Conservation (phyloP, 1,140 invertebrate species). For the Micrasema minimum region DNA sequence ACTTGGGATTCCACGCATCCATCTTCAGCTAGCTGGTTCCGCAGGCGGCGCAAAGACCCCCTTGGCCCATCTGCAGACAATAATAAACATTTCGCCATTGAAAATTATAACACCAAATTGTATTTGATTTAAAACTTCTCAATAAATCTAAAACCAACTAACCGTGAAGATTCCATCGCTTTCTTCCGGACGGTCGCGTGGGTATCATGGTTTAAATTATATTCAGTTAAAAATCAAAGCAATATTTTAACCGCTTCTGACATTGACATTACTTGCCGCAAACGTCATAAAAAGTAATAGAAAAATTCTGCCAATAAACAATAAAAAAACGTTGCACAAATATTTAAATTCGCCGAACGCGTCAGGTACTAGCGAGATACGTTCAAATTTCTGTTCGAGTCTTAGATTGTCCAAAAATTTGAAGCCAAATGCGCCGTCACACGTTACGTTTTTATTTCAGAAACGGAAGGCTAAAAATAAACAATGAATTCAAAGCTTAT, state of each 20-base stretch:
- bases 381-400: no score
- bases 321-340: slow-evolving; percentile 7
- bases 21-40: slow-evolving; percentile 80
- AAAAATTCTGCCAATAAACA: slow-evolving; percentile 23
- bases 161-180: slow-evolving; percentile 71
- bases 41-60: slow-evolving; percentile 73
- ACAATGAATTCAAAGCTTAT: neutral
- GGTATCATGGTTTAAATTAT: slow-evolving; percentile 47
- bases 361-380: no score
- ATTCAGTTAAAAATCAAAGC: slow-evolving; percentile 6
- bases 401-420: no score
- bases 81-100: slow-evolving; percentile 20
- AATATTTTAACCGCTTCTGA: slow-evolving; percentile 39
- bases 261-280: slow-evolving; percentile 36
- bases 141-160: slow-evolving; percentile 56
- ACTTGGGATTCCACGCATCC: slow-evolving; percentile 85
- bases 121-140: neutral
- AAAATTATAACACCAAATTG: slow-evolving; percentile 2
- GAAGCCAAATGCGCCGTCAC: no score
- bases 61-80: slow-evolving; percentile 71
- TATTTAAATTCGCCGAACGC: neutral
- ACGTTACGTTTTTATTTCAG: no score
- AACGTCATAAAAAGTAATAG: neutral
- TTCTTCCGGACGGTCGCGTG: slow-evolving; percentile 60
- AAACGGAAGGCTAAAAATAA: neutral